Base-by-base conservation (phyloP, 2,797 vertebrate genomes). In the Helicolenus hilgendorfi region DNA sequence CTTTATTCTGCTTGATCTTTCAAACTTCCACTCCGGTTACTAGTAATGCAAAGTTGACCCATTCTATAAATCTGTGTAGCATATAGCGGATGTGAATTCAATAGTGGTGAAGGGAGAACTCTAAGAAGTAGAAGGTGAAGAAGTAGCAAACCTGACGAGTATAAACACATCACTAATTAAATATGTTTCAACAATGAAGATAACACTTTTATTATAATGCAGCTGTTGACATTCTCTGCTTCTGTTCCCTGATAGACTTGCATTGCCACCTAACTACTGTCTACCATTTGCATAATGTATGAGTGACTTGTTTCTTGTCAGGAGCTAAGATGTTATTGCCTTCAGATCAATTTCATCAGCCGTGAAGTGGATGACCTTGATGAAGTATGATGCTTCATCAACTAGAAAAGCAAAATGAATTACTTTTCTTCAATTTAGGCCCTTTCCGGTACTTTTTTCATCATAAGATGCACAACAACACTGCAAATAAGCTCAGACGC, bases 341-440 rank as follows among this genome's bases (percentile, higher is more conserved):
- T 87, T 81, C 63, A 81, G 77, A 94, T 94, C 65, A 35, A 58
- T 90, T 93, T 89, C 86, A 76, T 85, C 81, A 56, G 60, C 76
- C 11, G 5, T 89, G 84, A 88, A 90, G 84, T 85, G 74, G 83
- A 74, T 82, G 88, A 95, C 91, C 92, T 91, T 94, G 93, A 96
- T 95, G 89, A 91, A 95, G 83, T 93, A 68, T 87, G 92, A 95
- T 89, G 86, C 87, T 94, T 96, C 76, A 93, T 96, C 89, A 93
- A 89, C 69, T 84, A 67, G 77, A 91, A 80, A 88, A 90, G 84
- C 74, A 85, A 95, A 95, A 95, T 90, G 63, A 95, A 96, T 95
- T 86, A 89, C 82, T 87, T 94, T 94, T 86, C 86, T 86, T 90
- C 88, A 95, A 91, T 94, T 95, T 92, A 84, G 64, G 70, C 53